Conservation (phyloP, 2,113 vertebrate genomes). For the Pseudorhombus dupliciocellatus region DNA sequence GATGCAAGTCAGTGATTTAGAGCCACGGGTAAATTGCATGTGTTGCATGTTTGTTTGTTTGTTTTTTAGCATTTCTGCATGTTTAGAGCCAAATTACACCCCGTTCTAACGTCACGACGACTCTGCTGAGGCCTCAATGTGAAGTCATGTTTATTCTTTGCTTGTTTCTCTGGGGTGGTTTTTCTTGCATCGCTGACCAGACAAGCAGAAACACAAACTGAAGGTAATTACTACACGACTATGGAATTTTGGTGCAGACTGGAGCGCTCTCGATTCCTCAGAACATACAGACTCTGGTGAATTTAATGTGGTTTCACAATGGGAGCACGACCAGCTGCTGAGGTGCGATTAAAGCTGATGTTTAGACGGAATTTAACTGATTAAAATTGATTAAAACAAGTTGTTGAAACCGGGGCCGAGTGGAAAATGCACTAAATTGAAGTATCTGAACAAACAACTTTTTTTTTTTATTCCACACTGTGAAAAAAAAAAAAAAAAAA, state of each 20-base stretch:
- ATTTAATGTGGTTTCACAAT: no score
- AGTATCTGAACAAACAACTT: not conserved
- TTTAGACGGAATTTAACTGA: no score
- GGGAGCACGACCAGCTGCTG: not conserved
- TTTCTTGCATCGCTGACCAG: constrained; percentile 18
- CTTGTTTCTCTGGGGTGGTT: not conserved
- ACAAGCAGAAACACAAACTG: no score
- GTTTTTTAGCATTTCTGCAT: not conserved
- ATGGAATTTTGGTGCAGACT: no score
- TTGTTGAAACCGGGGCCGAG: not conserved
- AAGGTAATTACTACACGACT: constrained; percentile 6
- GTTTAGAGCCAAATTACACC: not conserved
- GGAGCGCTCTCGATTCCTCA: no score
- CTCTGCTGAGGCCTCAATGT: not conserved
- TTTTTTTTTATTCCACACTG: not conserved
- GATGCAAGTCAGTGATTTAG: not conserved
- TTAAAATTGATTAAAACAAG: no score
- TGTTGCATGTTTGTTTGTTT: not conserved
- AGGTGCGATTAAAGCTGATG: not conserved
- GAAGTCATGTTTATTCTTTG: constrained; percentile 20
- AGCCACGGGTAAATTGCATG: no score
- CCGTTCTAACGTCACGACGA: constrained; percentile 5
- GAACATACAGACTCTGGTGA: no score
- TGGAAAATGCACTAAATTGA: not conserved
- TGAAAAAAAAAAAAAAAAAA: not conserved